Conservation (phyloP, 2,888 invertebrate genomes). For the Chalcosyrphus nemorum region DNA sequence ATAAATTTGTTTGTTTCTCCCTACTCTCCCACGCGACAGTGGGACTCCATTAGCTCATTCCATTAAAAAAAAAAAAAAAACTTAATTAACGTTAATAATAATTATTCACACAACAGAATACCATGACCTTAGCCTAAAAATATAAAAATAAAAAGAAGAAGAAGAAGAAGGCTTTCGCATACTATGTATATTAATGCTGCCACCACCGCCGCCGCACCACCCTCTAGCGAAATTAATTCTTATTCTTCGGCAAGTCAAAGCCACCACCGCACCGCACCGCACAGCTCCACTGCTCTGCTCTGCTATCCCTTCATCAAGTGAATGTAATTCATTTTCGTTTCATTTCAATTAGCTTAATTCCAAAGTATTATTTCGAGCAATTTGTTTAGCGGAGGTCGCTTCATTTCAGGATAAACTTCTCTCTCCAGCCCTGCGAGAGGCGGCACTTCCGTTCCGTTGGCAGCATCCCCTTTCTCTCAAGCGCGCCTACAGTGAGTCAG, state of each 20-base stretch:
- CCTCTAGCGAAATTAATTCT: conserved; percentile 56
- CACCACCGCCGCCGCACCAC: neutral
- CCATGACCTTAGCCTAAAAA: conserved; percentile 68
- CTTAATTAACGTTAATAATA: conserved; percentile 69
- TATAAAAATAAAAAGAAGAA: conserved; percentile 17
- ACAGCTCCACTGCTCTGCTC: neutral
- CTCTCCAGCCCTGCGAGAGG: conserved; percentile 26
- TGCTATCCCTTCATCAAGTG: conserved; percentile 27
- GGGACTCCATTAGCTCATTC: conserved; percentile 63
- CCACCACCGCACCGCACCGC: conserved; percentile 5
- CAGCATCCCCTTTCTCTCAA: conserved; percentile 41
- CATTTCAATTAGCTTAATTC: conserved; percentile 74
- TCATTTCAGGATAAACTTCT: conserved; percentile 72
- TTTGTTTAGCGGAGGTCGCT: conserved; percentile 73
- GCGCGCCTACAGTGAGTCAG: conserved; percentile 12
- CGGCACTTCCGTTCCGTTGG: conserved; percentile 8
- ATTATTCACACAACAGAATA: conserved; percentile 68
- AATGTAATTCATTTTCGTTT: conserved; percentile 73
- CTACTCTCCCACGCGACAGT: neutral
- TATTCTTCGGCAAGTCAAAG: conserved; percentile 26
- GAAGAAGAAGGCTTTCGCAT: conserved; percentile 11
- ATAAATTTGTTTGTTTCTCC: conserved; percentile 50
- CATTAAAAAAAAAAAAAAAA: conserved; percentile 32
- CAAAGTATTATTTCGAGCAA: conserved; percentile 73
- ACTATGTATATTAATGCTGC: conserved; percentile 8